Evolutionary conservation across 2,797 vertebrate genomes (phyloP).

Genomic region (Chloroceryle amazona): DNA sequence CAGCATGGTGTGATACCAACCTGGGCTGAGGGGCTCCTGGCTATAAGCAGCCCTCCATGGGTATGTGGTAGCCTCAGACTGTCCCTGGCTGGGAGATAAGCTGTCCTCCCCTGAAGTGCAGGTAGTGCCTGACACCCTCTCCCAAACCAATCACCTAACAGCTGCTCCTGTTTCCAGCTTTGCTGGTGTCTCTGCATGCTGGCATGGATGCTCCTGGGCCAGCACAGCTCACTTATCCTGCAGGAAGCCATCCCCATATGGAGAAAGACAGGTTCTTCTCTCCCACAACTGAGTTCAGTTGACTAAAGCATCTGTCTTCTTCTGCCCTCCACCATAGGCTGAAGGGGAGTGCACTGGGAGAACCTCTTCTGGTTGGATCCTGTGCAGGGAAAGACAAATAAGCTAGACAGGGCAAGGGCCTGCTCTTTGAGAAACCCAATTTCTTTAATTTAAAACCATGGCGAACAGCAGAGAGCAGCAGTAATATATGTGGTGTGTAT

Average conservation of each 20-base stretch:
- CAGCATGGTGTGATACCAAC: rapidly evolving
- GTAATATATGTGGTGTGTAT: background rate
- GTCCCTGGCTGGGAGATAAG: background rate
- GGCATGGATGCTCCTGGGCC: rapidly evolving
- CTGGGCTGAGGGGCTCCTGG: background rate
- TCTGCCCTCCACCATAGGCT: background rate
- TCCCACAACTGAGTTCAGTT: rapidly evolving
- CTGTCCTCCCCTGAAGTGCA: background rate
- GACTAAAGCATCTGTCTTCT: background rate
- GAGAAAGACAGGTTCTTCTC: background rate
- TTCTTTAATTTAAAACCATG: background rate
- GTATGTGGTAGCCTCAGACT: background rate
- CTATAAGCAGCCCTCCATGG: rapidly evolving
- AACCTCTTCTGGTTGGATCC: background rate
- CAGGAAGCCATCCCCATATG: rapidly evolving
- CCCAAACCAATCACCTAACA: background rate
- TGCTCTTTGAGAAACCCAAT: background rate
- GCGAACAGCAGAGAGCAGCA: background rate
- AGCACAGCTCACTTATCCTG: background rate
- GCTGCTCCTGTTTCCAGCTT: background rate
- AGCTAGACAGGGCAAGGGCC: background rate
- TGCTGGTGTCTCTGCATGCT: rapidly evolving
- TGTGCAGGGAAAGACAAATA: background rate
- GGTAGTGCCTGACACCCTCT: background rate
- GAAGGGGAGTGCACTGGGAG: background rate